Evolutionary conservation across 2,888 invertebrate genomes (phyloP).

Genomic region (Tineola bisselliella): DNA sequence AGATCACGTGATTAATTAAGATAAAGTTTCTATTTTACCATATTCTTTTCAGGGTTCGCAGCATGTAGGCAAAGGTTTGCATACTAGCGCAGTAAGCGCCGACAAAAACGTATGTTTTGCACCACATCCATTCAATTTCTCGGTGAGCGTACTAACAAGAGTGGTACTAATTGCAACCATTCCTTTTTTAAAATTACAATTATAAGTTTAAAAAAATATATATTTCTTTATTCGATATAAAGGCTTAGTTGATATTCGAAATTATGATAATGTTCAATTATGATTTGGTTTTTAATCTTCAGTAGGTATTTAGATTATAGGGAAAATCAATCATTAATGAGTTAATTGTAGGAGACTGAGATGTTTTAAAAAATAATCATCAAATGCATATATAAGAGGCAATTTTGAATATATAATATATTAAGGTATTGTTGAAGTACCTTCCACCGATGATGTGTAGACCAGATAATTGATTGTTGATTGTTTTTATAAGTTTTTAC

Average conservation of each 20-base stretch:
- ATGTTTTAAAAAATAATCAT: no score
- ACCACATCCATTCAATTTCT: slow-evolving; percentile 39
- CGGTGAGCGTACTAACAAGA: slow-evolving; percentile 62
- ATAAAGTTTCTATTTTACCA: neutral
- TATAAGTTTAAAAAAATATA: neutral
- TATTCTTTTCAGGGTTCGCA: slow-evolving; percentile 45
- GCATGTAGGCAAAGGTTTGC: slow-evolving; percentile 47
- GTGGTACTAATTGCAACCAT: slow-evolving; percentile 38
- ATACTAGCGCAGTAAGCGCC: slow-evolving; percentile 50
- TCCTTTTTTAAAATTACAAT: neutral
- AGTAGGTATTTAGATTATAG: neutral
- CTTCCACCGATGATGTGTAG: no score
- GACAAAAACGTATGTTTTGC: slow-evolving; percentile 57
- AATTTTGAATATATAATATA: no score
- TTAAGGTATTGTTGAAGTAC: no score
- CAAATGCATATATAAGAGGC: no score
- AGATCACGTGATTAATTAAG: slow-evolving; percentile 16
- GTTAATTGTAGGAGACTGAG: no score
- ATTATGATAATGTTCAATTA: neutral
- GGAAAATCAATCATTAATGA: no score
- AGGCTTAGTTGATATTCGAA: neutral
- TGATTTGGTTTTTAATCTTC: neutral
- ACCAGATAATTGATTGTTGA: no score
- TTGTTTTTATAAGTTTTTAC: neutral
- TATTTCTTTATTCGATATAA: neutral